Base-by-base conservation (phyloP, 2,113 vertebrate species). In the Sigmodon hispidus region DNA sequence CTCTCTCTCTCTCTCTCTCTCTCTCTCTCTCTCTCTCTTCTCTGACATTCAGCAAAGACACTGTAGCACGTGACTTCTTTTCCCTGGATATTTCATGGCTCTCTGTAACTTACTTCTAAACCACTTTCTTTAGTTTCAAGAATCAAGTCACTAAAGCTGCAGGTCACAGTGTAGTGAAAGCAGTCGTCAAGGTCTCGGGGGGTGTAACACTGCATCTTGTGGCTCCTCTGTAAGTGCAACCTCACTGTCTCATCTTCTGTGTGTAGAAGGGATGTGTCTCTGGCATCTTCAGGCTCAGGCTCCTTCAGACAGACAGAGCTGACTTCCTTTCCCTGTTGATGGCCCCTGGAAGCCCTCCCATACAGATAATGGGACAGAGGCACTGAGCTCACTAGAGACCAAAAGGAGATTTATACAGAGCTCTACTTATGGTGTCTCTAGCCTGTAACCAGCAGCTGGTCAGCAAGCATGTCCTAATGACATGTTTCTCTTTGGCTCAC, bases 401-500 rank as follows among this genome's bases (percentile, higher is more conserved):
- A 0, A 75, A 59, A 22, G 52, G 75, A 93, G 73, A 36, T 40
- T 43, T 73, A 50, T 48, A 61, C 11, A 0, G 3, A 73, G 61
- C 45, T n/a, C 21, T 10, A 69, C 77, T 87, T 43, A 52, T 34
- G 40, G 61, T 10, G 12, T 31, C 10, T n/a, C 79, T 40, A 0
- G 22, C 45, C 48, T 84, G 31, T 81, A 63, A 10, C 17, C 50
- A 9, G 63, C 36, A 59, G 61, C 67, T 34, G 16, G 55, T 3
- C 7, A 0, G 13, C 24, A 55, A 90, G n/a, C 43, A 24, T 45
- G 45, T 94, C 59, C 79, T 80, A 13, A 45, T 67, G 65, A n/a
- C 40, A 61, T 12, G 34, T 76, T 97, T 84, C 73, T 87, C 83
- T 59, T 81, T 45, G 87, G 83, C 50, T 94, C 45, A 65, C 19